These are phyloP conservation scores for Synergus gifuensis DNA, from an alignment of 2,888 invertebrate genomes.

Conservation along the genomic window DNA sequence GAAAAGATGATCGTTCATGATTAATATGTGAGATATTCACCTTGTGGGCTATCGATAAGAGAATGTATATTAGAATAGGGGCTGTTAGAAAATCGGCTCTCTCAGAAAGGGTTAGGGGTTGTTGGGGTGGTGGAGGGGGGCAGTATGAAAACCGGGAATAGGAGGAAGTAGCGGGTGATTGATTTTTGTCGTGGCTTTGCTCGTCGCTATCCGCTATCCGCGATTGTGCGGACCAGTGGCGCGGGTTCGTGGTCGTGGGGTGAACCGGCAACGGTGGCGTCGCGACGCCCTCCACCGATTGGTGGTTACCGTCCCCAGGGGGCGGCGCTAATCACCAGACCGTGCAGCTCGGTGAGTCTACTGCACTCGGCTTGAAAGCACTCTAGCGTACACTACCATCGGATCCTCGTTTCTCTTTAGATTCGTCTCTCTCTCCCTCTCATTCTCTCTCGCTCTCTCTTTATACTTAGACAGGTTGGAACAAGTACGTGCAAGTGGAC, in stretches of 20 bases:
- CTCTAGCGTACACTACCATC: constrained; percentile 72
- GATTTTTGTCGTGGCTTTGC: constrained; percentile 78
- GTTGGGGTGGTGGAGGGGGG: constrained; percentile 19
- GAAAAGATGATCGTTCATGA: not conserved
- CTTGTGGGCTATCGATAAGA: constrained; percentile 25
- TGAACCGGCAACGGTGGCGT: constrained; percentile 72
- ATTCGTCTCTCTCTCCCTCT: constrained; percentile 46
- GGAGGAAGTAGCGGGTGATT: constrained; percentile 74
- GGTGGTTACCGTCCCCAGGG: constrained; percentile 76
- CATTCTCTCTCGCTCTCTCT: constrained; percentile 53
- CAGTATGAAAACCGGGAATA: constrained; percentile 49
- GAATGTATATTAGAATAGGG: constrained; percentile 19
- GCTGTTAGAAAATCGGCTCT: constrained; percentile 18
- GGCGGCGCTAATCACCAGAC: constrained; percentile 78
- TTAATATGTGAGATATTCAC: constrained; percentile 17
- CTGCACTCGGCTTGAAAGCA: constrained; percentile 74
- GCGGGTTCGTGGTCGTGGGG: constrained; percentile 61
- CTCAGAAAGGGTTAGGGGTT: constrained; percentile 43
- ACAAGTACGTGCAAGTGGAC: constrained; percentile 12
- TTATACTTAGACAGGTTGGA: constrained; percentile 32
- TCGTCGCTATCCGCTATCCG: constrained; percentile 70
- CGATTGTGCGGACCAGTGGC: constrained; percentile 70
- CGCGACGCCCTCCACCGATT: constrained; percentile 77
- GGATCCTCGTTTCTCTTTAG: constrained; percentile 57
- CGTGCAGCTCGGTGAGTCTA: constrained; percentile 74